phyloP scores from a whole-genome alignment of 2,888 invertebrate species.

The Conistra vaccinii region DNA sequence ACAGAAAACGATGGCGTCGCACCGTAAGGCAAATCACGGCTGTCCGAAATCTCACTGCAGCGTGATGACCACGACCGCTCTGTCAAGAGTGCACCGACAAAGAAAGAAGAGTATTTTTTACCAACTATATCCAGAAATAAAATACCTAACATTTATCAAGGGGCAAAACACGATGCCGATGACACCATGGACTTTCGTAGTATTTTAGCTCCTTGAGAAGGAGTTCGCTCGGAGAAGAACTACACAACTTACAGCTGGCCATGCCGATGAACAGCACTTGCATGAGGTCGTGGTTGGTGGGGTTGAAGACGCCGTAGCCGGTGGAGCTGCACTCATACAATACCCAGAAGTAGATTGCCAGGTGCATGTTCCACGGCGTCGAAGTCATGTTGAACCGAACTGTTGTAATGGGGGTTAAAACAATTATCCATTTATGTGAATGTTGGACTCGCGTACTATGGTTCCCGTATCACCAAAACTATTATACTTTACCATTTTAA shows the following conservation, averaged over 20 bases:
- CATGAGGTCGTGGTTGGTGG: constrained; percentile 78
- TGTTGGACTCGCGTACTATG: too few species aligned
- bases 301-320: constrained; percentile 80
- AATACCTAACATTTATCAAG: too few species aligned
- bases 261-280: constrained; percentile 77
- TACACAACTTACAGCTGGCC: constrained; percentile 72
- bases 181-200: too few species aligned
- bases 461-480: too few species aligned
- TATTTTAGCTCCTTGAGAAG: background rate
- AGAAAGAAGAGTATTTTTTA: too few species aligned
- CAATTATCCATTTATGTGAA: background rate
- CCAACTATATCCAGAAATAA: too few species aligned
- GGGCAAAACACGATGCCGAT: background rate
- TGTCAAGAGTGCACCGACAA: too few species aligned
- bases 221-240: background rate
- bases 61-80: too few species aligned
- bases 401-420: constrained; percentile 47
- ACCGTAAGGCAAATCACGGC: too few species aligned
- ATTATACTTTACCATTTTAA: too few species aligned
- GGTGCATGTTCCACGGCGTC: constrained; percentile 79
- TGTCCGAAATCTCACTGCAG: too few species aligned
- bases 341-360: constrained; percentile 82
- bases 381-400: constrained; percentile 82
- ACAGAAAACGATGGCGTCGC: too few species aligned
- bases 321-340: constrained; percentile 82